Evolutionary conservation across 2,888 invertebrate species (phyloP), one percentile per base, ranked within the genome.

Genomic region (Hyposoter dolosus): DNA sequence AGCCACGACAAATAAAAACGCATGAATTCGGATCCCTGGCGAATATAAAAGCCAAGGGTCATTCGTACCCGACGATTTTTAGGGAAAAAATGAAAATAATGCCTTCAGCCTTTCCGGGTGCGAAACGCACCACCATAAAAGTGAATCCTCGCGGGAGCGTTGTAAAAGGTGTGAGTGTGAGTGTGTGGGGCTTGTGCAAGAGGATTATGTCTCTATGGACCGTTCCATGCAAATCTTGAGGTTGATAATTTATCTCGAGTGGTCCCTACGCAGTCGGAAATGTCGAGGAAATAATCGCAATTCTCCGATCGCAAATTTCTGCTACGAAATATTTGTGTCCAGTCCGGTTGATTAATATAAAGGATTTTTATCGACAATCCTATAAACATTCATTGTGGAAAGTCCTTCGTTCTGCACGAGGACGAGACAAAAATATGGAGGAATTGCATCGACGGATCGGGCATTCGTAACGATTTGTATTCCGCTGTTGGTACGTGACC

Each of bases 51-150:
- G 35, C 71, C 71, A 19, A 45, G 19, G 43, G 28, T 60, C 9
- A 19, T 60, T 28, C 28, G 47, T 69, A 69, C 28, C 17, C 23
- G 12, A 28, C 23, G 15, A 28, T 23, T 47, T 53, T 72, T 28
- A 28, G 28, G 1, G 12, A 19, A 43, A 40, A 19, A 32, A n/a
- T n/a, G 47, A 35, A 47, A 56, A 72, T 53, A 53, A 19, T 32
- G 17, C 23, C 43, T 45, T 12, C 60, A 63, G 43, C 28, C 79
- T 69, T 56, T 60, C 50, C 43, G 19, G 35, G 71, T 32, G 19
- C 40, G 60, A 75, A 50, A 50, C n/a, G 47, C 47, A 50, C 17
- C 53, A 45, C 69, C 23, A 47, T 53, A 23, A 53, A 56, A 83
- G 50, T n/a, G 43, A 63, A 79, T 53, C 19, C 17, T 56, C 43